Conservation (phyloP, 1,140 invertebrate species). For the Drosophila nigrodunni region DNA sequence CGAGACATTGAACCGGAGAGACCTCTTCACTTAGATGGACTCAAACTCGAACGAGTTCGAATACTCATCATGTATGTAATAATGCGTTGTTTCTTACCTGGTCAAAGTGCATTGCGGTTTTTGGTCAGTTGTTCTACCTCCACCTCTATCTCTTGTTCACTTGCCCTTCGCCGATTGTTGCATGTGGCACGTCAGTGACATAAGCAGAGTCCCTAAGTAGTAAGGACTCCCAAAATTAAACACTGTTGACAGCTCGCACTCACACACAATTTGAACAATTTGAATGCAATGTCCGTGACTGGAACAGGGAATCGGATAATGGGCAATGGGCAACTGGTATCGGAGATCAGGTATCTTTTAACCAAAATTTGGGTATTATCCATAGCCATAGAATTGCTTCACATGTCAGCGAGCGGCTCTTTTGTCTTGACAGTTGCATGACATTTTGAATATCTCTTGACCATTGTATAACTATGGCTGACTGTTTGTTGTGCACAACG, state of each 20-base stretch:
- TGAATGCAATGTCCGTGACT: slow-evolving; percentile 52
- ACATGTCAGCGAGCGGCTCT: slow-evolving; percentile 54
- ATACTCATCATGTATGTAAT: slow-evolving; percentile 35
- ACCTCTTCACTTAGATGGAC: slow-evolving; percentile 18
- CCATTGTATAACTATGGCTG: slow-evolving; percentile 35
- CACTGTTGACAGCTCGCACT: slow-evolving; percentile 80
- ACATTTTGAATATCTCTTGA: slow-evolving; percentile 32
- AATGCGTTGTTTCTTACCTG: slow-evolving; percentile 50
- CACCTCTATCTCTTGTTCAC: not conserved
- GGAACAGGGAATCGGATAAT: not conserved
- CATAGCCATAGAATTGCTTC: slow-evolving; percentile 32
- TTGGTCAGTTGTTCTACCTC: not conserved
- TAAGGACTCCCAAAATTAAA: slow-evolving; percentile 68
- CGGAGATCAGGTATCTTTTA: not conserved
- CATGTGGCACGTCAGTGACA: slow-evolving; percentile 63
- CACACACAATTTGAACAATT: slow-evolving; percentile 73
- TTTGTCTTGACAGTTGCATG: slow-evolving; percentile 77
- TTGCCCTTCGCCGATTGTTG: slow-evolving; percentile 39
- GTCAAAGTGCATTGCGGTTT: slow-evolving; percentile 82
- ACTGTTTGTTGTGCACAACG: slow-evolving; percentile 43
- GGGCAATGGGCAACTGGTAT: not conserved
- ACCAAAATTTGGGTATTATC: slow-evolving; percentile 31
- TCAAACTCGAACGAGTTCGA: slow-evolving; percentile 2
- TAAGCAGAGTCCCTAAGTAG: slow-evolving; percentile 21
- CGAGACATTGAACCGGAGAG: slow-evolving; percentile 47